Evolutionary conservation across 2,888 invertebrate species (phyloP).

Genomic region (Cabera pusaria): DNA sequence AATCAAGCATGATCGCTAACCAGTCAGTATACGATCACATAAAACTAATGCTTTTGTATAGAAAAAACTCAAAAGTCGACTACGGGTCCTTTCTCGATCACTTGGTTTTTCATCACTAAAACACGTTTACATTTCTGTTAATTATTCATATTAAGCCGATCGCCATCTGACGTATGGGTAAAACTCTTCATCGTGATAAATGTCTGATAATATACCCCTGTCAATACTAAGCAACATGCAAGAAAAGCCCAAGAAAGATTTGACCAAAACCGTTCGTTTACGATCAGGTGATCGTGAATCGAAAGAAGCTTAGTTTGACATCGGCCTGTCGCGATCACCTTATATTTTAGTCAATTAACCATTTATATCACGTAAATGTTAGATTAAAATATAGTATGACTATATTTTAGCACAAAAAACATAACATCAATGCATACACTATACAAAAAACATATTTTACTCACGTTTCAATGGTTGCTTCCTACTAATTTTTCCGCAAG

Average conservation of each 20-base stretch:
- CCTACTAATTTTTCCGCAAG: conserved; percentile 1
- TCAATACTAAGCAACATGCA: no score
- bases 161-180: no score
- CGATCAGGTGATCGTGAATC: conserved; percentile 3
- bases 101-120: no score
- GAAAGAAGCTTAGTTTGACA: conserved; percentile 1
- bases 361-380: background rate
- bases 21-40: background rate
- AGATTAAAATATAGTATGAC: no score
- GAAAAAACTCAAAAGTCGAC: conserved; percentile 3
- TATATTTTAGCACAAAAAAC: background rate
- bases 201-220: no score
- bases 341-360: conserved; percentile 1
- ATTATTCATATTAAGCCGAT: background rate
- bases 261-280: conserved; percentile 1
- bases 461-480: conserved; percentile 1
- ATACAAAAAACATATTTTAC: conserved; percentile 1
- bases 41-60: conserved; percentile 1
- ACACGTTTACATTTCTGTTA: no score
- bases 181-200: no score
- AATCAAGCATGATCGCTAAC: background rate
- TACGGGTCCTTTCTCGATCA: no score
- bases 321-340: background rate
- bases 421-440: background rate
- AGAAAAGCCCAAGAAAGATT: background rate